phyloP scores from a whole-genome alignment of 2,888 invertebrate species.

The Teleiodes luculella region DNA sequence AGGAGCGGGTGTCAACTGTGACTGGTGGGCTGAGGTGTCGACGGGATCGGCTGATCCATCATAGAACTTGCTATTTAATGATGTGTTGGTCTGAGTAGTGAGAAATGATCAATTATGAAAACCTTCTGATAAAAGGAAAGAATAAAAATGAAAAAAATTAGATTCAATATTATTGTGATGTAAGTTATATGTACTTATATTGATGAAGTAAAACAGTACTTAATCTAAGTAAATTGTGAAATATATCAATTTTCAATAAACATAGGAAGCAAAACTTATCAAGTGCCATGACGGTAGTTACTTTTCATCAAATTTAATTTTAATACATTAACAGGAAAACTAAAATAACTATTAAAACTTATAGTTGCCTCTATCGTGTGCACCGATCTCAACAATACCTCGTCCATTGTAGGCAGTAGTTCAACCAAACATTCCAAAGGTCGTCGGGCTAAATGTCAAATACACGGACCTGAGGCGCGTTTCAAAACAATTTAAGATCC shows the following conservation, averaged over 20 bases:
- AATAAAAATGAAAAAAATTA: too few relatives aligned
- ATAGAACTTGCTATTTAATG: neutral
- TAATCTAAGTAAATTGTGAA: too few relatives aligned
- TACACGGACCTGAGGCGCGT: neutral
- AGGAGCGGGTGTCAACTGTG: neutral
- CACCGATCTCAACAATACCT: neutral
- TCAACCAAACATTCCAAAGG: conserved; percentile 1
- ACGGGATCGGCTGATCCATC: neutral
- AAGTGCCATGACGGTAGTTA: too few relatives aligned
- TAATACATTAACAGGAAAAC: neutral
- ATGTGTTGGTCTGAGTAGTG: neutral
- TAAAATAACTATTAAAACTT: neutral
- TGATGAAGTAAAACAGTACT: too few relatives aligned
- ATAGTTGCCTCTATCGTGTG: neutral
- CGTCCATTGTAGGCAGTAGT: neutral
- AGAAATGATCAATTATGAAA: too few relatives aligned
- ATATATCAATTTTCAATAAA: too few relatives aligned
- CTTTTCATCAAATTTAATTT: too few relatives aligned
- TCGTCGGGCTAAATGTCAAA: conserved; percentile 4
- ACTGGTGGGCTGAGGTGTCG: neutral
- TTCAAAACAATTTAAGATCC: too few relatives aligned
- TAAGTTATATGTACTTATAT: too few relatives aligned
- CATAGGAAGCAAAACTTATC: too few relatives aligned
- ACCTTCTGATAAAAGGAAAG: neutral
- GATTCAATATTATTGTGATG: too few relatives aligned